These are phyloP conservation scores for Acrobasis consociella DNA, from an alignment of 2,888 invertebrate species.

Conservation along the genomic window DNA sequence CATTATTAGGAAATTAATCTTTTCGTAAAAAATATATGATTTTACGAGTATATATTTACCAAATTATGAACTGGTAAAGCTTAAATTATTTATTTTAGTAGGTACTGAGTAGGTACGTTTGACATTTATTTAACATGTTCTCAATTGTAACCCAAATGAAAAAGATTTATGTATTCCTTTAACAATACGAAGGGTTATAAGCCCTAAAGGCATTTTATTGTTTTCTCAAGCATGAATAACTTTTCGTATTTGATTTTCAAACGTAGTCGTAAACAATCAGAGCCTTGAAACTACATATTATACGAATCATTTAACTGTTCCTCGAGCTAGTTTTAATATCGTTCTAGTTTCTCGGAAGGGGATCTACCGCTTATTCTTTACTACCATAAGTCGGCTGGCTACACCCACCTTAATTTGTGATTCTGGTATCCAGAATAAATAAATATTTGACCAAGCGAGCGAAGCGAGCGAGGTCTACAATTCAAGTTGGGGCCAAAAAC, in stretches of 20 bases:
- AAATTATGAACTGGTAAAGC: no score
- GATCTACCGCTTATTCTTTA: neutral
- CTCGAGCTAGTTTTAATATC: neutral
- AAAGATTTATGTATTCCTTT: neutral
- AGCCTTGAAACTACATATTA: neutral
- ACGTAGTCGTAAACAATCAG: slow-evolving; percentile 2
- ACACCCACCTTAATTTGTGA: neutral
- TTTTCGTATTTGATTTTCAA: slow-evolving; percentile 9
- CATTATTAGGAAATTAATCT: no score
- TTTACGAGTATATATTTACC: no score
- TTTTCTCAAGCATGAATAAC: neutral
- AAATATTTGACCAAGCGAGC: no score
- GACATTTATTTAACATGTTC: neutral
- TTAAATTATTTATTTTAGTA: no score
- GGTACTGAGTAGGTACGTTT: no score
- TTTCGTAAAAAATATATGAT: no score
- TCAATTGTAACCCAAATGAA: neutral
- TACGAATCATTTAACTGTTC: neutral
- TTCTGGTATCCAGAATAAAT: no score
- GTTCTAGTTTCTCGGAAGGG: neutral
- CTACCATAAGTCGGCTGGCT: neutral
- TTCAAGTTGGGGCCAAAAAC: no score
- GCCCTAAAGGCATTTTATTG: neutral
- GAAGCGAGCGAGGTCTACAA: no score
- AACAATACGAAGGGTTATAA: neutral